Evolutionary conservation across 1,140 invertebrate genomes (phyloP).

Genomic region (Andricus grossulariae): DNA sequence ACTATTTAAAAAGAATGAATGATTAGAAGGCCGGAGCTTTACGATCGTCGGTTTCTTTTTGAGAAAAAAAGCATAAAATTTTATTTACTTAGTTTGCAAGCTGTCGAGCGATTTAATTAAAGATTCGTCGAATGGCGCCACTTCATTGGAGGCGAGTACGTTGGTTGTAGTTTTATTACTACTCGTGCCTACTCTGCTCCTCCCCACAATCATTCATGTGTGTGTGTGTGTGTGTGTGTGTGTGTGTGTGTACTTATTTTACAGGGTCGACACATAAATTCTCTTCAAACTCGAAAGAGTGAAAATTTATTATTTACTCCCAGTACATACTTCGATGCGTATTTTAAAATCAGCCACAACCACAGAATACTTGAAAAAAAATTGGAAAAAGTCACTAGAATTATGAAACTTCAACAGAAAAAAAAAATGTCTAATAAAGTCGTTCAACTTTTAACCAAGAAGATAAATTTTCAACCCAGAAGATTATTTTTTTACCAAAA

Average conservation of each 20-base stretch:
- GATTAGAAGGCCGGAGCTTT: background rate
- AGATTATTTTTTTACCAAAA: too few relatives aligned
- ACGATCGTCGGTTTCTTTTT: slow-evolving; percentile 36
- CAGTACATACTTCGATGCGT: background rate
- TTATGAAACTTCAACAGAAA: too few relatives aligned
- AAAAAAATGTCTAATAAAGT: too few relatives aligned
- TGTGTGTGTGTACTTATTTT: background rate
- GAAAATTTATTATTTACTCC: background rate
- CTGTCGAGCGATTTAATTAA: slow-evolving; percentile 48
- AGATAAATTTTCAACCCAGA: too few relatives aligned
- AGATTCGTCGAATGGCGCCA: slow-evolving; percentile 46
- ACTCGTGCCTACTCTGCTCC: slow-evolving; percentile 21
- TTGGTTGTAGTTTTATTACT: slow-evolving; percentile 37
- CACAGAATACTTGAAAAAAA: too few relatives aligned
- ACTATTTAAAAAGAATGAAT: slow-evolving; percentile 2
- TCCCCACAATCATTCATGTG: background rate
- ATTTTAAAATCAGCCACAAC: too few relatives aligned
- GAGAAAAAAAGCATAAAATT: slow-evolving; percentile 34
- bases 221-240: background rate
- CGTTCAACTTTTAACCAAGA: too few relatives aligned
- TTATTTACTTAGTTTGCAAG: slow-evolving; percentile 42
- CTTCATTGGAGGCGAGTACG: slow-evolving; percentile 37
- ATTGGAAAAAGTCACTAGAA: too few relatives aligned
- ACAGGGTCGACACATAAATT: background rate
- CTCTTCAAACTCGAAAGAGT: background rate